Conservation (phyloP, 2,888 invertebrate genomes). For the Xanthia togata region DNA sequence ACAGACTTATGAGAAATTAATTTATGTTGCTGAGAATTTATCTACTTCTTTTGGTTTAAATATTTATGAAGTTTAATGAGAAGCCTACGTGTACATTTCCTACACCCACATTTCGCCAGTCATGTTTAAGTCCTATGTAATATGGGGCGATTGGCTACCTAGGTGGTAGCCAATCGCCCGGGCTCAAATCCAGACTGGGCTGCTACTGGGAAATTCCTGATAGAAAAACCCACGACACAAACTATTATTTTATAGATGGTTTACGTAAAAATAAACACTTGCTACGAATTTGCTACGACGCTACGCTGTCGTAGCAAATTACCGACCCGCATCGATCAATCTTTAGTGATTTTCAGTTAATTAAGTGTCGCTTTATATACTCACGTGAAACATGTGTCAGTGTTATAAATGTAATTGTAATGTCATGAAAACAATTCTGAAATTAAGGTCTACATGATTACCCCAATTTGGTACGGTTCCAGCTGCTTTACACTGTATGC, state of each 20-base stretch:
- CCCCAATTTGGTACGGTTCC: background rate
- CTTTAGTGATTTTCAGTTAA: too few species aligned
- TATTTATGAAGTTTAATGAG: background rate
- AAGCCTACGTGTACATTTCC: background rate
- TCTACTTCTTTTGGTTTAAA: constrained; percentile 11
- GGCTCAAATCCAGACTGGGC: background rate
- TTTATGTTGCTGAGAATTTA: constrained; percentile 12
- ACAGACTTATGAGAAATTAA: constrained; percentile 6
- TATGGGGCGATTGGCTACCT: background rate
- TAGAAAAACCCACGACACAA: background rate
- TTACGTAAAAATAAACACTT: background rate
- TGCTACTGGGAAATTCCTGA: background rate
- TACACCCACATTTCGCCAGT: background rate
- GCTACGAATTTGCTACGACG: constrained; percentile 26
- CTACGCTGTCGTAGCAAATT: constrained; percentile 26
- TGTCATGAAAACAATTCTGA: background rate
- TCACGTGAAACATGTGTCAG: background rate
- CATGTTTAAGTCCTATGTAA: background rate
- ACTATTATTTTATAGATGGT: constrained; percentile 1
- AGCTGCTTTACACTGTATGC: constrained; percentile 4
- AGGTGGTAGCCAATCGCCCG: too few species aligned
- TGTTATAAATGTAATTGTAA: background rate
- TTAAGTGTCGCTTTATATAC: background rate
- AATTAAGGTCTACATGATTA: background rate
- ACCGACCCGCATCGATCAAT: background rate